A percentile compares a stretch with the other conserved stretches of the same genome.
These are phyloP conservation scores for Spilarctia lutea DNA, from an alignment of 2,888 invertebrate species.

Conservation along the genomic window DNA sequence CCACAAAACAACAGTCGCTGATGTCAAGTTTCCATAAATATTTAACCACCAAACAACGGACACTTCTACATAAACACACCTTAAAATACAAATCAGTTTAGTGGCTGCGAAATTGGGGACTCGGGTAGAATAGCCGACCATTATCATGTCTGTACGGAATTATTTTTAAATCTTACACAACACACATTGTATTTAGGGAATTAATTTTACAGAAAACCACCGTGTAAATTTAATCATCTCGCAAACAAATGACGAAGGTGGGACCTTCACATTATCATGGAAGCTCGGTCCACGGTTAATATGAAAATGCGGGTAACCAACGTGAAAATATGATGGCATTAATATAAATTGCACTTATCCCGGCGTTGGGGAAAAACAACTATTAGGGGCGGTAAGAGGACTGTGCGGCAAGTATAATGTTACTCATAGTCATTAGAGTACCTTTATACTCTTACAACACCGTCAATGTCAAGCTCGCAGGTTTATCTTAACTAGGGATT, in stretches of 20 bases:
- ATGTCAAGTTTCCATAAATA: constrained; percentile 17
- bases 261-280: constrained; percentile 76
- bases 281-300: constrained; percentile 76
- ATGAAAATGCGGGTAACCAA: constrained; percentile 83
- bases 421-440: constrained; percentile 46
- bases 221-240: constrained; percentile 82
- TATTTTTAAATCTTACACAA: constrained; percentile 51
- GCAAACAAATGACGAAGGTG: constrained; percentile 83
- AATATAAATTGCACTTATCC: constrained; percentile 83
- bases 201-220: constrained; percentile 72
- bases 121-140: constrained; percentile 23
- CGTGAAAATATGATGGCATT: constrained; percentile 82
- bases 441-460: constrained; percentile 22
- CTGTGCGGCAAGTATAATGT: constrained; percentile 46
- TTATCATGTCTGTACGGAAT: constrained; percentile 30
- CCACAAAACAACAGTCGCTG: neutral
- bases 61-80: constrained; percentile 32
- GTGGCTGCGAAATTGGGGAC: constrained; percentile 30
- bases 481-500: constrained; percentile 21
- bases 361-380: constrained; percentile 72
- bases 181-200: constrained; percentile 60
- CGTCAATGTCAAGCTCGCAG: constrained; percentile 31
- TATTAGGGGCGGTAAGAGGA: constrained; percentile 56
- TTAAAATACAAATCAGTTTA: constrained; percentile 43
- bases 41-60: constrained; percentile 30